These are phyloP conservation scores for Parnassius mnemosyne DNA, from an alignment of 2,888 invertebrate species.

Conservation along the genomic window DNA sequence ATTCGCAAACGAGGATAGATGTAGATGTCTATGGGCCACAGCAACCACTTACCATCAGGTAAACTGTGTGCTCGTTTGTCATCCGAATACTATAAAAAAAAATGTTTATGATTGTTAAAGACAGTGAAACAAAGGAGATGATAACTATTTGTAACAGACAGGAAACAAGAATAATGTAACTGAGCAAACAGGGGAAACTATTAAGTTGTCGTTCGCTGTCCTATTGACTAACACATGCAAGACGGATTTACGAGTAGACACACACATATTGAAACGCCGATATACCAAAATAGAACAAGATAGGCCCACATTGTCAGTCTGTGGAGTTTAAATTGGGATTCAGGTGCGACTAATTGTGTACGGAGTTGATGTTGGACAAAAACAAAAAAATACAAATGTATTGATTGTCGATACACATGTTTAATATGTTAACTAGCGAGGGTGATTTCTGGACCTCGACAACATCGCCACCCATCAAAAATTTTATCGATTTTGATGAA, in stretches of 20 bases:
- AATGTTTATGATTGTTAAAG: no score
- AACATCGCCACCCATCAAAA: no score
- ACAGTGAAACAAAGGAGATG: slow-evolving; percentile 17
- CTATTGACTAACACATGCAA: slow-evolving; percentile 61
- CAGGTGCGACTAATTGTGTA: slow-evolving; percentile 18
- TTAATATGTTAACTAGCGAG: no score
- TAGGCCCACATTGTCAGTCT: neutral
- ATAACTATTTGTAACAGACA: slow-evolving; percentile 29
- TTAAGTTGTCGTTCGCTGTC: slow-evolving; percentile 67
- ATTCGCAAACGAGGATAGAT: no score
- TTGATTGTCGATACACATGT: no score
- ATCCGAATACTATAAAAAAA: no score
- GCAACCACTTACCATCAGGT: no score
- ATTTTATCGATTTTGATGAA: no score
- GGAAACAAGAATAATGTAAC: slow-evolving; percentile 36
- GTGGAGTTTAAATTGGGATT: slow-evolving; percentile 6
- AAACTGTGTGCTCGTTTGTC: no score
- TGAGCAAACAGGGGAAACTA: slow-evolving; percentile 61
- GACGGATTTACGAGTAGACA: slow-evolving; percentile 60
- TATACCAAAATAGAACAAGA: slow-evolving; percentile 29
- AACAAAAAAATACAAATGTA: no score
- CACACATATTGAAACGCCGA: slow-evolving; percentile 35
- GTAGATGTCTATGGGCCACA: no score
- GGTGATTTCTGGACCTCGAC: no score
- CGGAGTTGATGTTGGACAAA: neutral